phyloP scores from a whole-genome alignment of 2,113 vertebrate genomes.

The Gymnogyps californianus region DNA sequence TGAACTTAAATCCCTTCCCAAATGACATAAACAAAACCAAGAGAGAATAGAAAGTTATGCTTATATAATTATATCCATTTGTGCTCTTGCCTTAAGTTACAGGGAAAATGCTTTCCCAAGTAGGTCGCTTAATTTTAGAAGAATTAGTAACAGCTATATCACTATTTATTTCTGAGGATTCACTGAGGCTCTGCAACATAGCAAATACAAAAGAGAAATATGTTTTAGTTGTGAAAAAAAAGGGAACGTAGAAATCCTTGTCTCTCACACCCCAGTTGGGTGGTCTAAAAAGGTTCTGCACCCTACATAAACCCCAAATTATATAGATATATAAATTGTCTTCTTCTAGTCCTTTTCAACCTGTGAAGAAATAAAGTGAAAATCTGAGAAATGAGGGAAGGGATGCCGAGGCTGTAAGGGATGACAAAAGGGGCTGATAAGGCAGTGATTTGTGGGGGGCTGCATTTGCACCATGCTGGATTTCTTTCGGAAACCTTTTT shows the following conservation, averaged over 20 bases:
- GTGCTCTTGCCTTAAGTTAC: not conserved
- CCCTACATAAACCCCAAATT: not conserved
- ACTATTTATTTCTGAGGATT: not conserved
- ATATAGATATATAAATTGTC: not conserved
- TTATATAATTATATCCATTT: constrained; percentile 15
- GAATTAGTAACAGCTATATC: constrained; percentile 12
- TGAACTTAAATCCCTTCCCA: constrained; percentile 1
- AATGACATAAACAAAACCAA: not conserved
- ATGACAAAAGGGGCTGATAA: not conserved
- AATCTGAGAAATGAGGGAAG: not conserved
- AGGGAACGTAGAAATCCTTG: not conserved
- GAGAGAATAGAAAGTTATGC: not conserved
- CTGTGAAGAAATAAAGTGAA: not conserved
- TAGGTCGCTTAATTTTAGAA: constrained; percentile 7
- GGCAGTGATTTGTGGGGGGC: not conserved
- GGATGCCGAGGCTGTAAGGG: not conserved
- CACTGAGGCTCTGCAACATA: not conserved
- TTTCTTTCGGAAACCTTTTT: not conserved
- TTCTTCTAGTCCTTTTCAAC: not conserved
- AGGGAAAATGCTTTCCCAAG: constrained; percentile 7
- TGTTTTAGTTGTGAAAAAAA: not conserved
- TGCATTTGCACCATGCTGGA: not conserved
- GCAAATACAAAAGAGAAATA: not conserved
- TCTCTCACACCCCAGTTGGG: not conserved
- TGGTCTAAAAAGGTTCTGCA: not conserved